Evolutionary conservation across 2,888 invertebrate species (phyloP), one percentile per base, ranked within the genome.

Genomic region (Osedax frankpressi): DNA sequence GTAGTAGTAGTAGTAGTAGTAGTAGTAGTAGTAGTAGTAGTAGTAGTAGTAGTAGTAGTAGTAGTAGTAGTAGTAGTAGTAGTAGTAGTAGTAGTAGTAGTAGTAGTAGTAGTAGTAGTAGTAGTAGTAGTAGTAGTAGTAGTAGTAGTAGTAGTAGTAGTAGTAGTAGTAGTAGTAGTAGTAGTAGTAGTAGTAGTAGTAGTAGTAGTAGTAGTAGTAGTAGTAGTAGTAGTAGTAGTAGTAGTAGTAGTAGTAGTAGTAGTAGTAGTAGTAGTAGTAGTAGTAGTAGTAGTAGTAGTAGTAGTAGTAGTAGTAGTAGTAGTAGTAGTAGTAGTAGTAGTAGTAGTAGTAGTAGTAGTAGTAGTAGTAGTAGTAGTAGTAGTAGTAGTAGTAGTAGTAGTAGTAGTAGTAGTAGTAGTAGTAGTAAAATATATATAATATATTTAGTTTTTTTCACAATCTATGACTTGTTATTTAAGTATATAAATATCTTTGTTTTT

Each of bases 91-190:
- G 70, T 70, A 28, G 70, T 70, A 70, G 70, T 70, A 28, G 70
- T 70, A 70, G 70, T 70, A 70, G 70, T 70, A 70, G 70, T 70
- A 70, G 70, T 70, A 70, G 70, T 70, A 70, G 70, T 70, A 70
- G 70, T 70, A 70, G 70, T 70, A 70, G 70, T 70, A 70, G 70
- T 70, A 70, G 70, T 70, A 70, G 70, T 70, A 70, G 70, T 70
- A 70, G 70, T 70, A 70, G 70, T 70, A 70, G 70, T 70, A 70
- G 70, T 70, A 70, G 70, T 70, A 70, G 70, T 70, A 70, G 70
- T 70, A 70, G 70, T 70, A 70, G 70, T 70, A 70, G 70, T 70
- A 70, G 70, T 70, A 70, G 30, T 70, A 70, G 70, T 29, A 70
- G 70, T 70, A 70, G 70, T 70, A 70, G 70, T 29, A 70, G 70